Base-by-base conservation (phyloP, 2,797 vertebrate species). In the Pachyuromys duprasi region DNA sequence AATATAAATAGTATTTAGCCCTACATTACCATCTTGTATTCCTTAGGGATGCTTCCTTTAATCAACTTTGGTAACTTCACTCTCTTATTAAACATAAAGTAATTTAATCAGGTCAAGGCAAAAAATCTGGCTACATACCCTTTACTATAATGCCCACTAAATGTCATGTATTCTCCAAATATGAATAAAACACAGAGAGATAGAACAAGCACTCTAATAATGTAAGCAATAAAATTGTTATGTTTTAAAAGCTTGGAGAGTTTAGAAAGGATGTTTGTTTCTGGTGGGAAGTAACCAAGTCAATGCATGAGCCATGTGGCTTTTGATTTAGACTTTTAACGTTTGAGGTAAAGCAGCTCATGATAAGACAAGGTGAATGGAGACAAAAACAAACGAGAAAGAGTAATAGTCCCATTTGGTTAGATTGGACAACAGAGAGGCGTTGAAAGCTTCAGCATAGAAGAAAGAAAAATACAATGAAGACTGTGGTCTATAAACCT, bases 21-120 rank as follows among this genome's bases (percentile, higher is more conserved):
- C n/a, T 82, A 18, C 39, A 60, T 24, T 65, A 26, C 36, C n/a
- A 86, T 81, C 20, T 39, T 74, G 1, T 65, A 39, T 70, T 92
- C n/a, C 26, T 93, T 63, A 89, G 39, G 28, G 36, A 5, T 24
- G 86, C 22, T 75, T 89, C 31, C 9, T 83, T 63, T 55, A 57
- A 92, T 33, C 9, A 62, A 8, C 26, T 83, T 89, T 26, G 63
- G 49, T 63, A 80, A 84, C 55, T 69, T 81, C 31, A 75, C 28
- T 93, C 45, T 82, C 12, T 94, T 94, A 91, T 69, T 87, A 53
- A 31, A 22, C n/a, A 69, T 53, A 83, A 70, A 89, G 53, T 62
- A 42, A 3, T 22, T 49, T 89, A n/a, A 14, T 57, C 75, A 65
- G 39, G 8, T 63, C 53, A 63, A 8, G 45, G 13, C 28, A 62